These are phyloP conservation scores for Dermolepida albohirtum DNA, from an alignment of 2,888 invertebrate genomes.

Conservation along the genomic window DNA sequence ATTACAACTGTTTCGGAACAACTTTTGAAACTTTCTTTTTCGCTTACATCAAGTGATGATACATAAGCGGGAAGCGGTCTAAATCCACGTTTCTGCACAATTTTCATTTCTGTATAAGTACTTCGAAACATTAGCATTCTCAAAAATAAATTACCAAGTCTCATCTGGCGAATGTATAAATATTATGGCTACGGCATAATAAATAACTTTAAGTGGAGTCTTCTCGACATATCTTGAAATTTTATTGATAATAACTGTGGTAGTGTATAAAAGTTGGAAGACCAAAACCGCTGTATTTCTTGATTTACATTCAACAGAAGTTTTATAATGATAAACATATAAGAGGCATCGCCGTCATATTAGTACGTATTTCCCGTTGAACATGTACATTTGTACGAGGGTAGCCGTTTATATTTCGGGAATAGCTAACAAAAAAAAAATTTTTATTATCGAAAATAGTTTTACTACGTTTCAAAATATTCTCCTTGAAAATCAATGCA, in stretches of 20 bases:
- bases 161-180: slow-evolving; percentile 18
- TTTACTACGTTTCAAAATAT: no score
- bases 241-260: slow-evolving; percentile 24
- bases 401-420: no score
- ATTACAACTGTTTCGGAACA: neutral
- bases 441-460: no score
- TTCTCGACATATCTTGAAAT: slow-evolving; percentile 14
- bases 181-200: slow-evolving; percentile 4
- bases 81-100: slow-evolving; percentile 16
- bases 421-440: no score
- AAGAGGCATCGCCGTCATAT: no score
- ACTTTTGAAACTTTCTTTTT: slow-evolving; percentile 1
- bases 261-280: slow-evolving; percentile 22
- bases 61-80: neutral
- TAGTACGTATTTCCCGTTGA: no score
- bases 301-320: neutral
- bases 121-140: slow-evolving; percentile 18
- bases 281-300: slow-evolving; percentile 4
- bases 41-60: slow-evolving; percentile 2
- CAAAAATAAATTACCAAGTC: slow-evolving; percentile 22
- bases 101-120: slow-evolving; percentile 22
- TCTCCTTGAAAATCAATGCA: no score
- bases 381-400: no score
- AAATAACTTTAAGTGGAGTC: slow-evolving; percentile 17
- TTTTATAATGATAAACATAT: no score